Conservation (phyloP, 2,888 invertebrate genomes). For the Cecidostiba fungosa region DNA sequence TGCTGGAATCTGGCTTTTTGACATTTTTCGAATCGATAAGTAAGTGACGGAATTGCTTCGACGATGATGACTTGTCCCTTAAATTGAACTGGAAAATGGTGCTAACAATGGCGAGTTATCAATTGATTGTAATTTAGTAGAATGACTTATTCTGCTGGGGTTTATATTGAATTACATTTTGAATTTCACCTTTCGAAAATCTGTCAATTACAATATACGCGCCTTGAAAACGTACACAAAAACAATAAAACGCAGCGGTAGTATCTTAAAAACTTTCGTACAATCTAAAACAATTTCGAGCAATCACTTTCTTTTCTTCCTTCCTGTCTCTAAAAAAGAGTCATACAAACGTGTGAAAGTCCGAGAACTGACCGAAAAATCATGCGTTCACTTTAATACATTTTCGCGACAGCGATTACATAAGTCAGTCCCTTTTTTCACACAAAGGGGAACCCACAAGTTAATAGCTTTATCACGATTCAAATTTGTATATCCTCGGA, state of each 20-base stretch:
- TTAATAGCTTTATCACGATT: conserved; percentile 19
- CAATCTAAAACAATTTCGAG: background rate
- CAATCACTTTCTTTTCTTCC: background rate
- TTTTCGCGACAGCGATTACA: background rate
- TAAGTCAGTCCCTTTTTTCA: background rate
- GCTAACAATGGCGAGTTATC: background rate
- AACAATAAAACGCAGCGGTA: background rate
- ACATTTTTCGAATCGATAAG: background rate
- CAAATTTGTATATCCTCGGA: background rate
- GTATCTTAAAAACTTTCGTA: background rate
- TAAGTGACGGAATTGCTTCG: too few species aligned
- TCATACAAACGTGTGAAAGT: background rate
- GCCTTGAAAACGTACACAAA: background rate
- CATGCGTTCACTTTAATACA: conserved; percentile 1
- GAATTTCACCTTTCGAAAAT: too few species aligned
- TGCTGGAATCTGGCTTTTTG: background rate
- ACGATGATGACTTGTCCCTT: background rate
- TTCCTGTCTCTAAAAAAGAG: background rate
- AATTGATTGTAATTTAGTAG: too few species aligned
- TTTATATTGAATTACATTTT: too few species aligned
- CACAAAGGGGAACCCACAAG: background rate
- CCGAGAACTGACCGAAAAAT: background rate
- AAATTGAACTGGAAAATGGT: background rate
- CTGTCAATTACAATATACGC: too few species aligned
- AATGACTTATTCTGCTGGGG: too few species aligned